Conservation (phyloP, 2,888 invertebrate species). For the Tinea pellionella region DNA sequence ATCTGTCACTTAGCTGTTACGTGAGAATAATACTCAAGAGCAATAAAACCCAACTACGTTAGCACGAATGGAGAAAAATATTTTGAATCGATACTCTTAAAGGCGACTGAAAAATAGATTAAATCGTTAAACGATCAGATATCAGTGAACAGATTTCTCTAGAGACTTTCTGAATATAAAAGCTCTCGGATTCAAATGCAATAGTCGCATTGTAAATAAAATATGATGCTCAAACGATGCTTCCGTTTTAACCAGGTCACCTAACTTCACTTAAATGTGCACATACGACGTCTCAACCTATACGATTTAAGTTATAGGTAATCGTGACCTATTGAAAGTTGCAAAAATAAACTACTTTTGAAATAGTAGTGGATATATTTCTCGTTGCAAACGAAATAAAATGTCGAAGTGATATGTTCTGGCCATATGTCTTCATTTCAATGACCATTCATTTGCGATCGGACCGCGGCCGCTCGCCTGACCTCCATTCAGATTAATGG, state of each 20-base stretch:
- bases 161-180: slow-evolving; percentile 6
- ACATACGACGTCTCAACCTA: neutral
- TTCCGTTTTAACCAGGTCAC: neutral
- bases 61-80: neutral
- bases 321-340: neutral
- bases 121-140: slow-evolving; percentile 1
- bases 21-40: slow-evolving; percentile 6
- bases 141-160: neutral
- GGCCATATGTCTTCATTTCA: slow-evolving; percentile 51
- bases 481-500: slow-evolving; percentile 41
- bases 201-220: slow-evolving; percentile 4
- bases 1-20: slow-evolving; percentile 13
- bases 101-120: neutral
- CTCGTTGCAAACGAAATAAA: slow-evolving; percentile 36
- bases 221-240: neutral
- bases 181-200: neutral
- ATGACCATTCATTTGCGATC: slow-evolving; percentile 54
- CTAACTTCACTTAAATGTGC: neutral
- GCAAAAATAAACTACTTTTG: neutral
- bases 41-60: neutral
- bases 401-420: slow-evolving; percentile 46
- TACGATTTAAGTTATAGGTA: too few species aligned
- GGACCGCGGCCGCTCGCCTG: slow-evolving; percentile 27
- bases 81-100: neutral
- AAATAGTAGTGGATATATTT: slow-evolving; percentile 5